Evolutionary conservation across 2,888 invertebrate genomes (phyloP), one percentile per base, ranked within the genome.

Genomic region (Aproaerema taeniolella): DNA sequence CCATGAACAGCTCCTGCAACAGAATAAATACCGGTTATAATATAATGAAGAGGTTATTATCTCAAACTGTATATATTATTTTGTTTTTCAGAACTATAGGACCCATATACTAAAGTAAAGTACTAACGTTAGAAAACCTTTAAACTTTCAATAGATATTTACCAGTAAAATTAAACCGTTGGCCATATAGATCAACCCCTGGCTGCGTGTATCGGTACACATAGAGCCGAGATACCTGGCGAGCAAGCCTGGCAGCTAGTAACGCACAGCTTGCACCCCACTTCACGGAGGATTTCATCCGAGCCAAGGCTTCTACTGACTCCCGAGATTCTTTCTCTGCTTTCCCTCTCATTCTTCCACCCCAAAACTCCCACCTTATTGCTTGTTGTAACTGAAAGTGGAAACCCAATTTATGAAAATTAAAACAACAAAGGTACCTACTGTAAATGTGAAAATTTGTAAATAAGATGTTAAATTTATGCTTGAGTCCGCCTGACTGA

Each of bases 1-100:
- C 91, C 90, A 49, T 92, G 91, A 0, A 89, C 87, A n/a, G 91
- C 89, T 39, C 92, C 92, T 89, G 46, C 12, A 57, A 49, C 33
- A 17, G n/a, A 20, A 6, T 6, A 20, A 20, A 20, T 20, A 20
- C 7, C n/a, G n/a, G n/a, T n/a, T n/a, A n/a, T n/a, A n/a, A n/a
- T n/a, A n/a, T n/a, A n/a, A n/a, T n/a, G n/a, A n/a, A n/a, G n/a
- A n/a, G n/a, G n/a, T n/a, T n/a, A n/a, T n/a, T n/a, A n/a, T n/a
- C n/a, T n/a, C n/a, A n/a, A n/a, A n/a, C n/a, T n/a, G n/a, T n/a
- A n/a, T n/a, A n/a, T n/a, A n/a, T n/a, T n/a, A n/a, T n/a, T n/a
- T n/a, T n/a, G n/a, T n/a, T n/a, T n/a, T n/a, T n/a, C n/a, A n/a
- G n/a, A n/a, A n/a, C n/a, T n/a, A n/a, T n/a, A n/a, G n/a, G n/a